Conservation (phyloP, 2,888 invertebrate genomes). For the Baronia brevicornis region DNA sequence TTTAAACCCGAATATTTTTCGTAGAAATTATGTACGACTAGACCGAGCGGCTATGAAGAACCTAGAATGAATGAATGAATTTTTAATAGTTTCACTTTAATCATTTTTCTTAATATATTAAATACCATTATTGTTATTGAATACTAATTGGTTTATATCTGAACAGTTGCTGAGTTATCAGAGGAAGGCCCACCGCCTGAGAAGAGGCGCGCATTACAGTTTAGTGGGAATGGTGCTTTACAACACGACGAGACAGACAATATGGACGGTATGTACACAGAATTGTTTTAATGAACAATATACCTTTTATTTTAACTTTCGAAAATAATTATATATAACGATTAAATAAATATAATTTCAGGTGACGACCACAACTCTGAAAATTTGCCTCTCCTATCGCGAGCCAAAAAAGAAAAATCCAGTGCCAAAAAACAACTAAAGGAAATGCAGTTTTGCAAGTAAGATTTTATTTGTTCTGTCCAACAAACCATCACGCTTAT, state of each 20-base stretch:
- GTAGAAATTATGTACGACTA: neutral
- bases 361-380: slow-evolving; percentile 51
- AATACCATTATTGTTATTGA: neutral
- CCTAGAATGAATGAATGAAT: no score
- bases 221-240: slow-evolving; percentile 55
- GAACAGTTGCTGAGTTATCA: slow-evolving; percentile 19
- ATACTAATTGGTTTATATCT: neutral
- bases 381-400: slow-evolving; percentile 57
- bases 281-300: slow-evolving; percentile 8
- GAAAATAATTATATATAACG: neutral
- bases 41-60: no score
- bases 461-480: slow-evolving; percentile 24
- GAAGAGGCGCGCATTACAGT: slow-evolving; percentile 49
- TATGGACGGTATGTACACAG: slow-evolving; percentile 30
- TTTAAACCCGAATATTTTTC: no score
- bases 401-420: slow-evolving; percentile 71
- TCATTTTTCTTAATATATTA: no score
- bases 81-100: no score
- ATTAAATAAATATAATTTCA: slow-evolving; percentile 19
- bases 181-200: slow-evolving; percentile 52
- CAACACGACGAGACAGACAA: slow-evolving; percentile 52
- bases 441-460: slow-evolving; percentile 86
- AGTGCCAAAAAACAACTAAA: slow-evolving; percentile 82
- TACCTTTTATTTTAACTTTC: neutral
- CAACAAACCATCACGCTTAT: neutral